Evolutionary conservation across 2,113 vertebrate genomes (phyloP).

Genomic region (Sigmodon hispidus): DNA sequence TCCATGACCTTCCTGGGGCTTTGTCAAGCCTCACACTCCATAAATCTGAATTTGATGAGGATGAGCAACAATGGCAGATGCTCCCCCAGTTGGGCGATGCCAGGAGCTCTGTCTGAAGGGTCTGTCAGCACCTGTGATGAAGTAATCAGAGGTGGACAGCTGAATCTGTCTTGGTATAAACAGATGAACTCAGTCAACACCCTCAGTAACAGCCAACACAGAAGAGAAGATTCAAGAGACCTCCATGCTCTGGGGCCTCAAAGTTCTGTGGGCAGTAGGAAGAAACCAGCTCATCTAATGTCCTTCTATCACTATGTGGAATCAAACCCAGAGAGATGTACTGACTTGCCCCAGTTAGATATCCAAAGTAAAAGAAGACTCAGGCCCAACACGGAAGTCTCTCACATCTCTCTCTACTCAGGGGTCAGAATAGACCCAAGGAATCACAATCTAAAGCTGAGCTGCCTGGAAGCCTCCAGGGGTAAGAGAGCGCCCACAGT

Average conservation of each 20-base stretch:
- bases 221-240: background rate
- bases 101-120: conserved; percentile 19
- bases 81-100: background rate
- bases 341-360: background rate
- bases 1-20: background rate
- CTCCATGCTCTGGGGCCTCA: rapidly evolving
- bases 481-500: rapidly evolving
- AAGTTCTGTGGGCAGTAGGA: rapidly evolving
- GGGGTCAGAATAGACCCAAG: background rate
- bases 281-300: background rate
- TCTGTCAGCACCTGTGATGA: conserved; percentile 69
- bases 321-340: background rate
- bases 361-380: background rate
- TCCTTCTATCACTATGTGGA: rapidly evolving
- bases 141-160: conserved; percentile 50
- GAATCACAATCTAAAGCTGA: background rate
- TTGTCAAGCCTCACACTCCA: conserved; percentile 41
- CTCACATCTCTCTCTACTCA: background rate
- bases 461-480: rapidly evolving
- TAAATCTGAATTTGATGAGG: conserved; percentile 71
- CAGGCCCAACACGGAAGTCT: background rate
- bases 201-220: background rate
- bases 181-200: conserved; percentile 51
- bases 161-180: conserved; percentile 56
- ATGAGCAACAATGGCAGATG: conserved; percentile 15